Evolutionary conservation across 1,140 invertebrate species (phyloP).

Genomic region (Drosophila leontia): DNA sequence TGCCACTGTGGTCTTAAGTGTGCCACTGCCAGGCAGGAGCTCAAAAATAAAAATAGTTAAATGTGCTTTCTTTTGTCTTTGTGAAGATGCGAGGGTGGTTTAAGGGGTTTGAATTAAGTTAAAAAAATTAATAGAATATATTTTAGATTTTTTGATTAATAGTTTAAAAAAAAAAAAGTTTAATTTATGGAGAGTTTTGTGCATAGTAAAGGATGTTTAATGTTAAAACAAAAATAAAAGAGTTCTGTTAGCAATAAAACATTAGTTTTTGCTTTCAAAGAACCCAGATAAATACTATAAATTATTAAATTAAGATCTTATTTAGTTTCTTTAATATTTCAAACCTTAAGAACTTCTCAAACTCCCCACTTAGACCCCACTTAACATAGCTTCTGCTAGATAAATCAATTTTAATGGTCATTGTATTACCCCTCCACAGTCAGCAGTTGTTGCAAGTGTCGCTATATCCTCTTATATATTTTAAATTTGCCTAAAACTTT

Average conservation of each 20-base stretch:
- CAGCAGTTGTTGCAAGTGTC: slow-evolving; percentile 13
- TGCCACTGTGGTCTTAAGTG: slow-evolving; percentile 23
- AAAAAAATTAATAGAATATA: too few species aligned
- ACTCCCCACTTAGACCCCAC: background rate
- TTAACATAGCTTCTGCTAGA: slow-evolving; percentile 50
- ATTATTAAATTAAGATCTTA: background rate
- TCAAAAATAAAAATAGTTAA: slow-evolving; percentile 20
- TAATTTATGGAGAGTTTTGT: background rate
- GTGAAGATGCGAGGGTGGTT: background rate
- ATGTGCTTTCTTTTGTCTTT: background rate
- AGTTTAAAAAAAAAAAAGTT: background rate
- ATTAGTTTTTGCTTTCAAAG: background rate
- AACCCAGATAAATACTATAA: background rate
- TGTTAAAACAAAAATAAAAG: background rate
- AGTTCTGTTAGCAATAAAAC: background rate
- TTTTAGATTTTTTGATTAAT: background rate
- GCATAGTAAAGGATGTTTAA: background rate
- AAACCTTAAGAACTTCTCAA: background rate
- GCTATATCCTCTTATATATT: slow-evolving; percentile 2
- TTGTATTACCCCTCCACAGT: slow-evolving; percentile 29
- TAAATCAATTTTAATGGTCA: slow-evolving; percentile 70
- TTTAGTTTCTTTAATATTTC: background rate
- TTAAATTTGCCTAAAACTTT: slow-evolving; percentile 52
- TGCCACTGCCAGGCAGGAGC: background rate
- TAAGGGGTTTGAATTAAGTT: background rate